Conservation (phyloP, 2,113 vertebrate genomes). For the Riparia riparia region DNA sequence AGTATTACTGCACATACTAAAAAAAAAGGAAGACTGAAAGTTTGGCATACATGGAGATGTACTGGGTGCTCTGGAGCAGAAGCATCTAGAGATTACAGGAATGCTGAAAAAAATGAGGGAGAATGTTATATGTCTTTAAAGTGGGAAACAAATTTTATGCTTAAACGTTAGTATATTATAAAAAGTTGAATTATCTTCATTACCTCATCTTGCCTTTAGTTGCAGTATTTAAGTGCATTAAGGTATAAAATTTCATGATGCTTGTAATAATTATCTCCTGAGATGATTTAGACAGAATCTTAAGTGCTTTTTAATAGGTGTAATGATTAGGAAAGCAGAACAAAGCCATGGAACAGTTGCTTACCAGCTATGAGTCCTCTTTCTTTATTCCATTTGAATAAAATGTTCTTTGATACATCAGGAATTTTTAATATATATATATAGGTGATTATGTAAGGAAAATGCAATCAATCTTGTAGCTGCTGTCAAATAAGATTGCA, state of each 20-base stretch:
- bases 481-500: not conserved
- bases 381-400: not conserved
- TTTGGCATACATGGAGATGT: fast-evolving
- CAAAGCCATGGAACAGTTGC: not conserved
- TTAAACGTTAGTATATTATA: not conserved
- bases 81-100: not conserved
- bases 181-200: not conserved
- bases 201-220: not conserved
- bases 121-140: not conserved
- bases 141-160: not conserved
- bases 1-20: not conserved
- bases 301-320: not conserved
- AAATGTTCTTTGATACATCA: not conserved
- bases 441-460: not conserved
- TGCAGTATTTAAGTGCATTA: not conserved
- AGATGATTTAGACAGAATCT: not conserved
- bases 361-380: not conserved
- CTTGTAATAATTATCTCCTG: not conserved
- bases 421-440: not conserved
- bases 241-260: not conserved
- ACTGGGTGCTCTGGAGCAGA: not conserved
- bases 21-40: not conserved
- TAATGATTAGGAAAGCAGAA: not conserved
- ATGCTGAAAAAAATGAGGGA: not conserved
- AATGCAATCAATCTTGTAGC: not conserved